Evolutionary conservation across 2,113 vertebrate species (phyloP).

Genomic region (Xiphophorus maculatus): DNA sequence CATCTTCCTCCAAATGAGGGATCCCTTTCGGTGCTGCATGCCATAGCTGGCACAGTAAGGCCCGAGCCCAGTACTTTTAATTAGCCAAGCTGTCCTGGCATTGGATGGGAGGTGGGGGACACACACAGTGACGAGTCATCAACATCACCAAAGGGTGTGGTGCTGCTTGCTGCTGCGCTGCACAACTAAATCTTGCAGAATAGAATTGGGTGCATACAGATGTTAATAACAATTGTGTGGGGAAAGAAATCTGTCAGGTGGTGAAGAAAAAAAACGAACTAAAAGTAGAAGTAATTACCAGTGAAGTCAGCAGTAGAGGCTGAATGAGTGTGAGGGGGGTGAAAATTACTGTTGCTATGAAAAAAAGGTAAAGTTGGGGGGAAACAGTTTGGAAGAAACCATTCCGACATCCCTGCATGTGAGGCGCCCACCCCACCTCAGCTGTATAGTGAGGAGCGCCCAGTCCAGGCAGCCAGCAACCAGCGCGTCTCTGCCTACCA

Average conservation of each 20-base stretch:
- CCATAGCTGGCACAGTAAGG: conserved; percentile 64
- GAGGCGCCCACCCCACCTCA: conserved; percentile 73
- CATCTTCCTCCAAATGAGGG: conserved; percentile 37
- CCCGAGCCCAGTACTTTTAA: conserved; percentile 62
- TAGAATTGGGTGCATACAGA: neutral
- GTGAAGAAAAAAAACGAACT: conserved; percentile 18
- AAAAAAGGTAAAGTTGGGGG: conserved; percentile 71
- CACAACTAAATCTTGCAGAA: conserved; percentile 43
- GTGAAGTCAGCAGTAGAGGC: conserved; percentile 47
- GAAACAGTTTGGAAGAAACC: conserved; percentile 79
- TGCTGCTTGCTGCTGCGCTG: conserved; percentile 33
- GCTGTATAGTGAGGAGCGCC: conserved; percentile 73
- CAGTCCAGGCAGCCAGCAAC: conserved; percentile 77
- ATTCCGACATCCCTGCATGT: conserved; percentile 72
- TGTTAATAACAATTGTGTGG: neutral
- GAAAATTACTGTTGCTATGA: conserved; percentile 64
- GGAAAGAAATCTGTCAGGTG: neutral
- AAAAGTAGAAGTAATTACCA: conserved; percentile 28
- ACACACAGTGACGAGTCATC: conserved; percentile 64
- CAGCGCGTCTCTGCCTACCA: conserved; percentile 77
- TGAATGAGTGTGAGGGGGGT: neutral
- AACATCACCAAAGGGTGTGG: conserved; percentile 65
- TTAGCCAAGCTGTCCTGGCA: conserved; percentile 63
- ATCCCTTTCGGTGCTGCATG: conserved; percentile 58
- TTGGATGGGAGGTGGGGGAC: conserved; percentile 51